Base-by-base conservation (phyloP, 1,140 invertebrate species). In the Saccostrea cuccullata region DNA sequence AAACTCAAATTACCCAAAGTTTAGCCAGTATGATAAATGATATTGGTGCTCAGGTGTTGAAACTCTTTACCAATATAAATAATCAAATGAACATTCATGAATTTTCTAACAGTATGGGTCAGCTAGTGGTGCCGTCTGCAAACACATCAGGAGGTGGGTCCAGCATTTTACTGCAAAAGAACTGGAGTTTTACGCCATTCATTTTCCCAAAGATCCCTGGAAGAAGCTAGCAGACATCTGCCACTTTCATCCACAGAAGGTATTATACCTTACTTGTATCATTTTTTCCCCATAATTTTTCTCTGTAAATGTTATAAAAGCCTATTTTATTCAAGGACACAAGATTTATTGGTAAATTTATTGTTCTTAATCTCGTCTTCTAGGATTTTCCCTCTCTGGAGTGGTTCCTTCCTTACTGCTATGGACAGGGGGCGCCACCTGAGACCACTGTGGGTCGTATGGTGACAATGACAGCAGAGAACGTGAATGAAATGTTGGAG, bases 401-500 rank as follows among this genome's bases (percentile, higher is more conserved):
- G n/a, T 94, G 94, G 94, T 94, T 94, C 86, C 87, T 94, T 26
- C 91, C 91, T 6, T 94, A 90, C 85, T 94, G 93, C 86, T 94
- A 91, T 86, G 94, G 93, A 36, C 70, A 88, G 15, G 82, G 82
- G 17, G 90, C 93, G 15, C 91, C 93, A 58, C 92, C 90, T 23
- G 91, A 86, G 20, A 87, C 89, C 8, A 90, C 92, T 30, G 91
- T 90, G 3, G 36, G 67, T 15, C 83, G 84, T 26, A 93, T 90
- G 82, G 89, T 89, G 55, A 87, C 91, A 36, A 15, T 94, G n/a
- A 92, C 36, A 12, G 82, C 12, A 15, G 91, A 94, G 30, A 94
- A 93, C 87, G 92, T 94, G 2, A 94, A 94, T 85, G 90, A 92
- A 23, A 30, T 94, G 26, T 58, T 94, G 0, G 70, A 73, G 30